Evolutionary conservation across 2,888 invertebrate genomes (phyloP), one percentile per base, ranked within the genome.

Genomic region (Ryuthela nishihirai): DNA sequence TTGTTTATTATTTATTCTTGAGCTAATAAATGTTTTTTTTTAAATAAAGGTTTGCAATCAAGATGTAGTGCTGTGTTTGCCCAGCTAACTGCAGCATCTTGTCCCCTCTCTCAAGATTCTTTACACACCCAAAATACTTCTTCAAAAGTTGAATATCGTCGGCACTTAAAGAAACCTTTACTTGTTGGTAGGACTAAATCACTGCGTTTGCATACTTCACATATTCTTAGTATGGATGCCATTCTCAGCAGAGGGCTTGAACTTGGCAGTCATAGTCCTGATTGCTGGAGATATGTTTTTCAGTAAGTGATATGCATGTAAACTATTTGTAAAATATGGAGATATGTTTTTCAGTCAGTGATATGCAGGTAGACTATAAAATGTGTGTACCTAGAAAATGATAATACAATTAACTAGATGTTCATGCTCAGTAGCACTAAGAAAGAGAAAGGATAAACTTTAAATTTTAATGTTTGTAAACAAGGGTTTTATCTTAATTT

Each of bases 251-350:
- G 86, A 59, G 93, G 94, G 2, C 77, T 97, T 45, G 93, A 94
- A 71, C 80, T 94, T 6, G 94, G 92, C 4, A 90, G 92, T 34
- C 92, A 93, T 70, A 89, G 93, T 23, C 82, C 89, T 17, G 89
- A 91, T 65, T 95, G 95, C 70, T 97, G 97, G 97, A 87, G 88
- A 64, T 93, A 97, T 72, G 89, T 97, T 59, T 92, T 98, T 72
- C 85, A 87, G 69, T 93, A 93, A 55, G 55, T n/a, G n/a, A n/a
- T n/a, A n/a, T n/a, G n/a, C n/a, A n/a, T n/a, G n/a, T n/a, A n/a
- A n/a, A n/a, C n/a, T n/a, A n/a, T n/a, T n/a, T n/a, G n/a, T n/a
- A n/a, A n/a, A n/a, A n/a, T n/a, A n/a, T n/a, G n/a, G n/a, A n/a
- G n/a, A n/a, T n/a, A n/a, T n/a, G n/a, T n/a, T n/a, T n/a, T n/a